Evolutionary conservation across 2,888 invertebrate genomes (phyloP).

Genomic region (Lasius platythorax): DNA sequence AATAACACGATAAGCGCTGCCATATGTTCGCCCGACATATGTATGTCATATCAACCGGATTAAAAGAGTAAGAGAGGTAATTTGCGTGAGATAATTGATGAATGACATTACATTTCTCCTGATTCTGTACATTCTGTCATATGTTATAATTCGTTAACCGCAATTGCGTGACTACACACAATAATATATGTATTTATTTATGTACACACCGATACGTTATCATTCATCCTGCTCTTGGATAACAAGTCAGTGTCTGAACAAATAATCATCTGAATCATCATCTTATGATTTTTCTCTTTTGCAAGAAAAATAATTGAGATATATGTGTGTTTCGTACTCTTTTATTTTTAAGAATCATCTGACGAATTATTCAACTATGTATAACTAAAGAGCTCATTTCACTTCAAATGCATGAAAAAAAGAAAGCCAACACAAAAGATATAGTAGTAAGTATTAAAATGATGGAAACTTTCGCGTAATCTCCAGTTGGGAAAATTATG

Average conservation of each 20-base stretch:
- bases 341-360: background rate
- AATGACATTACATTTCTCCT: background rate
- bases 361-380: background rate
- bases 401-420: background rate
- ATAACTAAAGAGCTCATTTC: background rate
- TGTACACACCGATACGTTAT: background rate
- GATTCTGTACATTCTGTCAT: background rate
- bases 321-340: background rate
- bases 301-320: background rate
- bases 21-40: background rate
- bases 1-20: background rate
- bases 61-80: background rate
- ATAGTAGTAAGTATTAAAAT: background rate
- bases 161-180: background rate
- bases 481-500: too few relatives aligned
- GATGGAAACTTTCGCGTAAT: background rate
- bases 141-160: background rate
- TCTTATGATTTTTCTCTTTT: background rate
- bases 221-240: background rate
- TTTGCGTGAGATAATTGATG: background rate
- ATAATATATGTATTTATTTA: background rate
- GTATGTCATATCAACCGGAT: background rate
- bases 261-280: background rate
- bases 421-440: background rate
- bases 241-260: background rate